Conservation (phyloP, 64 coral and sea anemone species). For the Montipora efflorescens region DNA sequence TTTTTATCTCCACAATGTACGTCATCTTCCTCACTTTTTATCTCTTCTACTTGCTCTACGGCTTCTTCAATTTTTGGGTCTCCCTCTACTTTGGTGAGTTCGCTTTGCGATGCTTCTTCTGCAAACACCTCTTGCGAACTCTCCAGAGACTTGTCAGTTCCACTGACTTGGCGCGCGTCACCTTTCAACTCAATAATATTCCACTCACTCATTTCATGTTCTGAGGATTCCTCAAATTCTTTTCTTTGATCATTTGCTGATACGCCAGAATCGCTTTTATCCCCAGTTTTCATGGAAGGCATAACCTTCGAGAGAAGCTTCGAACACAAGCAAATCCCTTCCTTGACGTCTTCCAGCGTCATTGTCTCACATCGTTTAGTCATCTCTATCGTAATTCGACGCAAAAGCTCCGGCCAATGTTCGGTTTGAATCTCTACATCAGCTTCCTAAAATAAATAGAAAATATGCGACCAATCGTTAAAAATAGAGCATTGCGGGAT, state of each 20-base stretch:
- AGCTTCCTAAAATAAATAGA: slow-evolving; percentile 72
- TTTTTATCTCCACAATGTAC: neutral
- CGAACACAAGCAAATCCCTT: slow-evolving; percentile 88
- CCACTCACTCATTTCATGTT: slow-evolving; percentile 54
- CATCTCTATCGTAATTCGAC: slow-evolving; percentile 84
- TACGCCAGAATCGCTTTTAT: neutral
- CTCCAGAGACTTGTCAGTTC: neutral
- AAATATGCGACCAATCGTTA: neutral
- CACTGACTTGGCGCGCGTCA: neutral
- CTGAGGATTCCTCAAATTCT: slow-evolving; percentile 12
- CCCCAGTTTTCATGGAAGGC: slow-evolving; percentile 79
- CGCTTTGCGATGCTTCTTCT: neutral
- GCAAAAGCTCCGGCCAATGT: slow-evolving; percentile 92
- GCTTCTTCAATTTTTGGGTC: neutral
- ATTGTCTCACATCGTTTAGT: slow-evolving; percentile 84
- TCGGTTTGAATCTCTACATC: slow-evolving; percentile 92
- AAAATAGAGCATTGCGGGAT: neutral
- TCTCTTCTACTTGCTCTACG: neutral
- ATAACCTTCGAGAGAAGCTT: slow-evolving; percentile 95
- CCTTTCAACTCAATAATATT: slow-evolving; percentile 52
- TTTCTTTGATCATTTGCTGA: slow-evolving; percentile 19
- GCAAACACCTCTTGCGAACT: slow-evolving; percentile 29
- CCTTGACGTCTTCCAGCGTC: slow-evolving; percentile 78
- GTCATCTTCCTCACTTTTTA: slow-evolving; percentile 11
- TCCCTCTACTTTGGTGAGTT: neutral